phyloP scores from a whole-genome alignment of 2,888 invertebrate species.

The Melanophora roralis region DNA sequence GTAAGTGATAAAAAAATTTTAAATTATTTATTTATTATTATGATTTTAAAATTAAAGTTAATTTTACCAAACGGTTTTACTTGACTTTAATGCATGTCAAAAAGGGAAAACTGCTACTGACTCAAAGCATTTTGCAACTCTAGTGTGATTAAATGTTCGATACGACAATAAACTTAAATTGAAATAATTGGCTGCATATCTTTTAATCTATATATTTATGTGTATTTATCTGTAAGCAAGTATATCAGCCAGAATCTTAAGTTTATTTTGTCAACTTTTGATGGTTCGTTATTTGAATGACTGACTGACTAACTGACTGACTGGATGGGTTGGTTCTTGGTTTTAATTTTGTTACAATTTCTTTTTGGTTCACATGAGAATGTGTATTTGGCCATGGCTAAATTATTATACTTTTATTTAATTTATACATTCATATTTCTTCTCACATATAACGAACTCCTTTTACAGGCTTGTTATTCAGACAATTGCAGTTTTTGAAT shows the following conservation, averaged over 20 bases:
- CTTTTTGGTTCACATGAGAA: no score
- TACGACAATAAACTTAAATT: conserved; percentile 7
- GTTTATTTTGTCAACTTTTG: conserved; percentile 42
- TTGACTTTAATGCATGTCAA: no score
- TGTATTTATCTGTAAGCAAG: no score
- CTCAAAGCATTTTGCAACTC: conserved; percentile 12
- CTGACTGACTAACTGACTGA: no score
- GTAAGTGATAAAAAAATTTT: no score
- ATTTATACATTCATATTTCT: conserved; percentile 35
- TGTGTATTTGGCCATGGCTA: no score
- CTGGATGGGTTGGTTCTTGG: conserved; percentile 6
- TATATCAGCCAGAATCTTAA: no score
- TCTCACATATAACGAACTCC: conserved; percentile 71
- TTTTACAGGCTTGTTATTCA: conserved; percentile 66
- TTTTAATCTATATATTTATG: no score
- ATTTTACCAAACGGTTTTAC: no score
- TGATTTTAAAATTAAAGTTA: no score
- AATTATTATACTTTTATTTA: neutral
- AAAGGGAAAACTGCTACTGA: no score
- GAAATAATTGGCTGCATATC: neutral
- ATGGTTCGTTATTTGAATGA: conserved; percentile 33
- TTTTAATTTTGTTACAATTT: conserved; percentile 6
- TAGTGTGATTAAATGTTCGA: conserved; percentile 21
- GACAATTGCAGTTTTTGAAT: conserved; percentile 63
- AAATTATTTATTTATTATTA: no score